Evolutionary conservation across 2,113 vertebrate species (phyloP).

Genomic region (Clinocottus analis): DNA sequence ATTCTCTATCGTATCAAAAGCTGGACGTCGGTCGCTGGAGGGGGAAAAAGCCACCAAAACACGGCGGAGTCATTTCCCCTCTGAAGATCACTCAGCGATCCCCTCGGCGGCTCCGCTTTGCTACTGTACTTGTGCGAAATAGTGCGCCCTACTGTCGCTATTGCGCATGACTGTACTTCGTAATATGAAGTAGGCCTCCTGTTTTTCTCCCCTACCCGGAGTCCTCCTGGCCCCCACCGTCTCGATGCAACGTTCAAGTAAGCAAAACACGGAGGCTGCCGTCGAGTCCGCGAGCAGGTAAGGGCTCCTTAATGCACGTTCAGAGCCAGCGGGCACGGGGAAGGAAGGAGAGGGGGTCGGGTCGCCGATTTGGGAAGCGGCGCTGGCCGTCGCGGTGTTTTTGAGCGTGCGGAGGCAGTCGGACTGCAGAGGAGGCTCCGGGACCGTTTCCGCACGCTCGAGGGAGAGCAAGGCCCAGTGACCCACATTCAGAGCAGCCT

Average conservation of each 20-base stretch:
- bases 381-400: background rate
- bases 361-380: background rate
- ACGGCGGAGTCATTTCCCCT: slow-evolving; percentile 49
- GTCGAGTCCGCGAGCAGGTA: slow-evolving; percentile 58
- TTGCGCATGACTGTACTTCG: slow-evolving; percentile 81
- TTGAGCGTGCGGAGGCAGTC: slow-evolving; percentile 64
- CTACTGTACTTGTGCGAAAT: slow-evolving; percentile 78
- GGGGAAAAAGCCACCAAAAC: slow-evolving; percentile 16
- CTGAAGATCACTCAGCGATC: slow-evolving; percentile 43
- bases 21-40: background rate
- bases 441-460: slow-evolving; percentile 80
- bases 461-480: slow-evolving; percentile 83
- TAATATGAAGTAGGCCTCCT: slow-evolving; percentile 80
- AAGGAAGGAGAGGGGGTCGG: no score
- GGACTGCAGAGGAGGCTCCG: slow-evolving; percentile 71
- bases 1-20: background rate
- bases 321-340: background rate
- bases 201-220: slow-evolving; percentile 77
- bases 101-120: slow-evolving; percentile 8
- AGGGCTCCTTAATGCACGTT: slow-evolving; percentile 20
- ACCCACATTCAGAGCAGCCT: slow-evolving; percentile 81
- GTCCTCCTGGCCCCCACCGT: slow-evolving; percentile 74
- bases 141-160: slow-evolving; percentile 76
- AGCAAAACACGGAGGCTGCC: slow-evolving; percentile 71
- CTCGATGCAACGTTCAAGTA: slow-evolving; percentile 70